Evolutionary conservation across 2,888 invertebrate genomes (phyloP).

Genomic region (Toxonevra muliebris): DNA sequence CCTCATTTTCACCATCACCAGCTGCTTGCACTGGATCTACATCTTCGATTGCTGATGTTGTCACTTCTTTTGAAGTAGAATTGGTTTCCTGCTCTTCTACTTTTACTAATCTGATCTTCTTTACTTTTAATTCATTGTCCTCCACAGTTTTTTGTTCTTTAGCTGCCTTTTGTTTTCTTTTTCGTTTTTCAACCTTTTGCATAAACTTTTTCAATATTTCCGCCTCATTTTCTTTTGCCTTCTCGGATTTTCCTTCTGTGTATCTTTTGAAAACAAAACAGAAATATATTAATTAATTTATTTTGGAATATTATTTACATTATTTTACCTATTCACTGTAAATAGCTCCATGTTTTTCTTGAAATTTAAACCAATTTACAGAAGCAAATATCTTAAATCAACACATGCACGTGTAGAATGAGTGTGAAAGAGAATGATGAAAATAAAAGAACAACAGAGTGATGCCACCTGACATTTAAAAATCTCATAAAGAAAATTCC

Average conservation of each 20-base stretch:
- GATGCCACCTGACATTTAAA: not conserved
- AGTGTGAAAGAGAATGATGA: not conserved
- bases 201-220: constrained; percentile 70
- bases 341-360: constrained; percentile 73
- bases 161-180: constrained; percentile 56
- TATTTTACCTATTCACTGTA: constrained; percentile 74
- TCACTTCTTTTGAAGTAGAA: not conserved
- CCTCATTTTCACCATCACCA: not conserved
- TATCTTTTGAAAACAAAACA: constrained; percentile 35
- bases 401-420: constrained; percentile 25
- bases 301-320: no score
- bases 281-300: constrained; percentile 6
- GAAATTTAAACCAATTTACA: not conserved
- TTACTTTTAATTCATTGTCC: not conserved
- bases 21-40: constrained; percentile 16
- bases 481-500: not conserved
- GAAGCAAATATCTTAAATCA: not conserved
- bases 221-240: constrained; percentile 64
- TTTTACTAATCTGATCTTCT: not conserved
- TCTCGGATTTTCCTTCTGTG: constrained; percentile 37
- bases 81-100: not conserved
- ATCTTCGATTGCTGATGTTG: constrained; percentile 36
- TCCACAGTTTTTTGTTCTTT: constrained; percentile 22
- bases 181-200: constrained; percentile 69
- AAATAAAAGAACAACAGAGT: not conserved